Evolutionary conservation across 2,888 invertebrate species (phyloP), one percentile per base, ranked within the genome.

Genomic region (Ichneumoninae sp.): DNA sequence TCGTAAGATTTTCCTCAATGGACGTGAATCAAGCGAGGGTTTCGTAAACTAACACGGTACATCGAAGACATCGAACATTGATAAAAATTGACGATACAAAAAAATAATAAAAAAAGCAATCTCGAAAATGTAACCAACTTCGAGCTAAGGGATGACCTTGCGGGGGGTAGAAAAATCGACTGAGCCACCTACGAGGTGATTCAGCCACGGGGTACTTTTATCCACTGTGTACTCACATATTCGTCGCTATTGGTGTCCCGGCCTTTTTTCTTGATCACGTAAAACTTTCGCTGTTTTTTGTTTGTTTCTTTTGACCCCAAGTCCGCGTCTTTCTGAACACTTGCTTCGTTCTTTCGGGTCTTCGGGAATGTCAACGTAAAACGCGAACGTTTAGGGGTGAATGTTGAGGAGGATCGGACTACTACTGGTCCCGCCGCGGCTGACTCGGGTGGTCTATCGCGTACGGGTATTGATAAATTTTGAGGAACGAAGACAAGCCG

Each of bases 381-480:
- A 62, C 44, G 40, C 66, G 47, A 69, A 69, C 68, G 68, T 50
- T 78, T 74, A 47, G 68, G 82, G 78, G 66, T 71, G 79, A 84
- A 54, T 62, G 78, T 79, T 82, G 72, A 72, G 72, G 84, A 82
- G 76, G 76, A 79, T 66, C 81, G 82, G 74, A 82, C 79, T 76
- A 80, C 80, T 72, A 82, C 84, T 85, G 82, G 76, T 82, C 79
- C 76, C 75, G 82, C 79, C 82, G 79, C 84, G 76, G 84, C 82
- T 82, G 82, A 82, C 82, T 85, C 82, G 84, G 84, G 71, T 85
- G 72, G 82, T 85, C 84, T 85, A 76, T 85, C 84, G 84, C 82
- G 80, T 82, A 82, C 82, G 82, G 84, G 80, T 85, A 85, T 85
- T 85, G 84, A 85, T 85, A 85, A 85, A 85, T 82, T 85, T 82